A percentile compares a stretch with the other conserved stretches of the same genome.
Conservation (phyloP, 2,797 vertebrate genomes). For the Morelia viridis region DNA sequence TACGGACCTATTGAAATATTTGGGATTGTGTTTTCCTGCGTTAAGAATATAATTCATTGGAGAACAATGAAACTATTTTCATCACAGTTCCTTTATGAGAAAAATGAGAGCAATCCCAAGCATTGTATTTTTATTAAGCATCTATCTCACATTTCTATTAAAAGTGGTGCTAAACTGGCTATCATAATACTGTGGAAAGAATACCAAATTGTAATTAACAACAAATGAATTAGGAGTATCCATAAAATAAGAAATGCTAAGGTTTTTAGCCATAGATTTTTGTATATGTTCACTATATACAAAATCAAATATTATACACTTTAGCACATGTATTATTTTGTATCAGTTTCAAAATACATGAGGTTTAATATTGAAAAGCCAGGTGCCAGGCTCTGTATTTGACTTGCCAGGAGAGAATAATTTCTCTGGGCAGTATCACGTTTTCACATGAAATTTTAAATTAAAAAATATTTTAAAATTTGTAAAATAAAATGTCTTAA, state of each 20-base stretch:
- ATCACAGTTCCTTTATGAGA: not conserved
- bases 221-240: not conserved
- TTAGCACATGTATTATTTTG: not conserved
- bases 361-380: slow-evolving; percentile 22
- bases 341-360: not conserved
- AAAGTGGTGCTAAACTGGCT: not conserved
- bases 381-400: slow-evolving; percentile 8
- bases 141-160: not conserved
- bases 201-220: not conserved
- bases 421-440: not conserved
- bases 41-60: not conserved
- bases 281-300: not conserved
- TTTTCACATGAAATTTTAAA: not conserved
- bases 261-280: not conserved
- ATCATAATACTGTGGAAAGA: not conserved
- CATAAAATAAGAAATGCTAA: not conserved
- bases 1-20: not conserved
- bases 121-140: not conserved
- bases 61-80: not conserved
- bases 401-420: not conserved
- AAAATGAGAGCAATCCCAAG: not conserved
- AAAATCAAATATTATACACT: not conserved
- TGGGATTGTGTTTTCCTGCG: not conserved
- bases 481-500: not conserved
- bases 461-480: not conserved